Evolutionary conservation across 2,113 vertebrate genomes (phyloP).

Genomic region (Dipodomys stephensi): DNA sequence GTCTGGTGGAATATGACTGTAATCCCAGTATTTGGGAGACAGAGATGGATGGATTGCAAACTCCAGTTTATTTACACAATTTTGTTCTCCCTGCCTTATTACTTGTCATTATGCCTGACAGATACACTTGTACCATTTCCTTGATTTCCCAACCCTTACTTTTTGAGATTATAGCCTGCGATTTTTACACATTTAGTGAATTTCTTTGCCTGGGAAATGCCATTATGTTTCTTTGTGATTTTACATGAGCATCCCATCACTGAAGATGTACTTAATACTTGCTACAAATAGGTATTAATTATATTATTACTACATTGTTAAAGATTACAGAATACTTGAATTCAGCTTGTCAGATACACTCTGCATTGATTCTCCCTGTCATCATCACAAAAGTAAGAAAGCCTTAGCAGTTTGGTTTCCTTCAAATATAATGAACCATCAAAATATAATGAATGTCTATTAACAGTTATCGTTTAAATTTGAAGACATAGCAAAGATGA

Average conservation of each 20-base stretch:
- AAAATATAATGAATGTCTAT: neutral
- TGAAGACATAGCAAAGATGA: neutral
- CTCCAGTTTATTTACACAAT: neutral
- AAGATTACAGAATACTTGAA: neutral
- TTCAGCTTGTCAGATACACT: neutral
- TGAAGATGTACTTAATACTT: neutral
- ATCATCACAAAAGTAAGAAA: neutral
- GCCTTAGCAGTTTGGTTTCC: neutral
- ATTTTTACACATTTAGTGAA: neutral
- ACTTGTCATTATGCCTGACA: neutral
- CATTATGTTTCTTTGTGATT: neutral
- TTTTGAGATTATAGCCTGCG: neutral
- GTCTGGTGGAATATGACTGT: too few relatives aligned
- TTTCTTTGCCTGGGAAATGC: neutral
- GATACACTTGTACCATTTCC: neutral
- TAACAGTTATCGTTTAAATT: neutral
- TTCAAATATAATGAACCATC: neutral
- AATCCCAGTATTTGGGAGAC: too few relatives aligned
- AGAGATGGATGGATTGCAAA: too few relatives aligned
- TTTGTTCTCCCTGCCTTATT: neutral
- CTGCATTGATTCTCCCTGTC: neutral
- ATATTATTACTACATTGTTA: neutral
- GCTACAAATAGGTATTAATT: neutral
- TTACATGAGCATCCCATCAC: neutral
- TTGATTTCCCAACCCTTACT: too few relatives aligned